Percentiles rank a stretch among this genome's conserved stretches.
phyloP scores from a whole-genome alignment of 2,888 invertebrate genomes.

The Tiliacea citrago region DNA sequence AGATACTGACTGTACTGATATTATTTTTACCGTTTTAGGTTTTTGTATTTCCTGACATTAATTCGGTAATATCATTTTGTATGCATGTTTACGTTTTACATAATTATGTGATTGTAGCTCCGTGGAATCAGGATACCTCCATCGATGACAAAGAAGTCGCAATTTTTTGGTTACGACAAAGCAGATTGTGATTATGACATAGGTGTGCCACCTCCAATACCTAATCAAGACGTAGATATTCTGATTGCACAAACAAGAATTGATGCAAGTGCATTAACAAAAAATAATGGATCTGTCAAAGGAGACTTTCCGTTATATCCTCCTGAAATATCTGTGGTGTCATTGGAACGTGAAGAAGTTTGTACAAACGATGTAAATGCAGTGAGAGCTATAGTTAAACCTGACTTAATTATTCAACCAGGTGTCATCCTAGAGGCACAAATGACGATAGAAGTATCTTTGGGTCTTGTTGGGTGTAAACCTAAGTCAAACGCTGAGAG shows the following conservation, averaged over 20 bases:
- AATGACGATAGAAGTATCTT: conserved; percentile 82
- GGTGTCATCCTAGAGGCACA: conserved; percentile 79
- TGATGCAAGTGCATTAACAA: conserved; percentile 75
- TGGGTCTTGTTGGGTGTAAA: conserved; percentile 84
- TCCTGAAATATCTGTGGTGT: conserved; percentile 63
- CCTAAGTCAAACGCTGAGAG: conserved; percentile 64
- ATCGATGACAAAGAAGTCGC: conserved; percentile 46
- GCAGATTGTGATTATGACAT: conserved; percentile 73
- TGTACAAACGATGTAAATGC: conserved; percentile 86
- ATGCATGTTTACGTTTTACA: not conserved
- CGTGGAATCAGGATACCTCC: conserved; percentile 73
- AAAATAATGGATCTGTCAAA: conserved; percentile 74
- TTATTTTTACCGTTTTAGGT: not conserved
- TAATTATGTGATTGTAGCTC: conserved; percentile 73
- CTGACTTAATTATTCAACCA: conserved; percentile 74
- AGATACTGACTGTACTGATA: not conserved
- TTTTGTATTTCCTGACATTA: not conserved
- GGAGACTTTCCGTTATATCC: conserved; percentile 84
- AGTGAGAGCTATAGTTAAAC: conserved; percentile 68
- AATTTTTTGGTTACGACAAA: conserved; percentile 79
- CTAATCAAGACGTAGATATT: conserved; percentile 72
- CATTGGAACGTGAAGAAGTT: conserved; percentile 71
- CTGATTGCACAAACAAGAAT: conserved; percentile 82
- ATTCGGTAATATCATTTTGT: not conserved
- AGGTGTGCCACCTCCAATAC: conserved; percentile 55